A percentile compares a stretch with the other conserved stretches of the same genome.
Evolutionary conservation across 2,888 invertebrate genomes (phyloP).

Genomic region (Temnothorax unifasciatus): DNA sequence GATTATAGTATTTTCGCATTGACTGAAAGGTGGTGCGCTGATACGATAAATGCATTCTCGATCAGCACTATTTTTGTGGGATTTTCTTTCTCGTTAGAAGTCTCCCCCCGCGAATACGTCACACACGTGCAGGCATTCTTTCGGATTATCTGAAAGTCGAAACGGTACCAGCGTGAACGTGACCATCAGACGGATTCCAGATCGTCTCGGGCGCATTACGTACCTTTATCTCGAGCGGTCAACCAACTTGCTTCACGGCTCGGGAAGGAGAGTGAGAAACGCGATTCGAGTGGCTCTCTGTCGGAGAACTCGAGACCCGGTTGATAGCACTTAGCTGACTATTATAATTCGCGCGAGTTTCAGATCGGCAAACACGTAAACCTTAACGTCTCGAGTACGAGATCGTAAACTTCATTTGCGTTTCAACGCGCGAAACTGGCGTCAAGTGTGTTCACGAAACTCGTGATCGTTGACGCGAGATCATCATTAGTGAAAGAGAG

Average conservation of each 20-base stretch:
- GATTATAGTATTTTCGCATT: not conserved
- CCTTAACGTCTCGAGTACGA: slow-evolving; percentile 54
- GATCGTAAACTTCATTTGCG: slow-evolving; percentile 57
- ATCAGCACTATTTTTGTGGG: slow-evolving; percentile 38
- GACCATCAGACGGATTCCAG: slow-evolving; percentile 81
- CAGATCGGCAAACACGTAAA: slow-evolving; percentile 61
- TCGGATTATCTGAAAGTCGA: slow-evolving; percentile 76
- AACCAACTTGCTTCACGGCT: slow-evolving; percentile 80
- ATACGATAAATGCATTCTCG: not conserved
- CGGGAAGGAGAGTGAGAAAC: slow-evolving; percentile 50
- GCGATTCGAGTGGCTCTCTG: slow-evolving; percentile 60
- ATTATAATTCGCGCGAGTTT: slow-evolving; percentile 65
- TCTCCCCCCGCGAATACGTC: slow-evolving; percentile 47
- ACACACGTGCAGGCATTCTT: slow-evolving; percentile 69
- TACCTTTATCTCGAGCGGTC: slow-evolving; percentile 80
- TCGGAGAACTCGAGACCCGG: slow-evolving; percentile 79
- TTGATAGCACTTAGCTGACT: slow-evolving; percentile 77
- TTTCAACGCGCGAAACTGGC: slow-evolving; percentile 52
- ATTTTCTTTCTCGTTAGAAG: slow-evolving; percentile 32
- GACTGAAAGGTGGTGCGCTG: not conserved
- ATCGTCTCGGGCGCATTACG: slow-evolving; percentile 73
- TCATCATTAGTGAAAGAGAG: slow-evolving; percentile 51
- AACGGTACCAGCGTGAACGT: slow-evolving; percentile 78
- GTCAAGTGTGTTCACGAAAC: slow-evolving; percentile 55
- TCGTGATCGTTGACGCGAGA: slow-evolving; percentile 45